These are phyloP conservation scores for Halichoeres trimaculatus DNA, from an alignment of 2,113 vertebrate species.

Conservation along the genomic window DNA sequence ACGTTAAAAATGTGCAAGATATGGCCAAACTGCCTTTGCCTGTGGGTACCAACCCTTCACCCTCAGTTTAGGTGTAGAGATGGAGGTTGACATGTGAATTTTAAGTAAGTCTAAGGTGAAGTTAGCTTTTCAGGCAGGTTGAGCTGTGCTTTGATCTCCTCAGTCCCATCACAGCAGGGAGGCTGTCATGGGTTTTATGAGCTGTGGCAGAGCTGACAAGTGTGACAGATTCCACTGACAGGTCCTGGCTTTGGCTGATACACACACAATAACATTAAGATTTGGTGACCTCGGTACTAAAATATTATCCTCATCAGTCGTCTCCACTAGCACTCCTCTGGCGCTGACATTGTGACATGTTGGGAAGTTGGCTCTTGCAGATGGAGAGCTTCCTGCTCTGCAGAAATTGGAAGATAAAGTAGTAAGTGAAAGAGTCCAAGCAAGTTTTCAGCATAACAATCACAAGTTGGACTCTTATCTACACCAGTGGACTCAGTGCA, in stretches of 20 bases:
- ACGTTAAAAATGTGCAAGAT: conserved; percentile 5
- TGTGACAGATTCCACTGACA: conserved; percentile 63
- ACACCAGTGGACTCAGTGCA: neutral
- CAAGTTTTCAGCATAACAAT: neutral
- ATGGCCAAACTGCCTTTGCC: conserved; percentile 11
- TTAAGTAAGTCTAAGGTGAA: conserved; percentile 53
- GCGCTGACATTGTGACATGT: conserved; percentile 16
- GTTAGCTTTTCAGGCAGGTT: conserved; percentile 23
- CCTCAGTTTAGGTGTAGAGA: conserved; percentile 16
- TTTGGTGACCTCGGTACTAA: conserved; percentile 50
- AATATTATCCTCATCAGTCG: conserved; percentile 44
- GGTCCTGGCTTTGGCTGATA: conserved; percentile 47
- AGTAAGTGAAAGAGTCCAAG: conserved; percentile 4
- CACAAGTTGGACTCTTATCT: too few relatives aligned
- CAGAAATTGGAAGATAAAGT: too few relatives aligned
- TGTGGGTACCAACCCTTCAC: neutral
- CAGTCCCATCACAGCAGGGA: conserved; percentile 45
- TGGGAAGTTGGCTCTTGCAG: conserved; percentile 3
- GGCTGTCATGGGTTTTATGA: conserved; percentile 51
- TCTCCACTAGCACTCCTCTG: conserved; percentile 18
- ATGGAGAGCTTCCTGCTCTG: conserved; percentile 1
- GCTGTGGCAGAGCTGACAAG: conserved; percentile 56
- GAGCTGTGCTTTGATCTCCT: conserved; percentile 40
- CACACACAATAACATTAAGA: conserved; percentile 53
- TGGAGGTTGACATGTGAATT: conserved; percentile 34